These are phyloP conservation scores for Rhabdomys pumilio DNA, from an alignment of 2,797 vertebrate species.

Conservation along the genomic window DNA sequence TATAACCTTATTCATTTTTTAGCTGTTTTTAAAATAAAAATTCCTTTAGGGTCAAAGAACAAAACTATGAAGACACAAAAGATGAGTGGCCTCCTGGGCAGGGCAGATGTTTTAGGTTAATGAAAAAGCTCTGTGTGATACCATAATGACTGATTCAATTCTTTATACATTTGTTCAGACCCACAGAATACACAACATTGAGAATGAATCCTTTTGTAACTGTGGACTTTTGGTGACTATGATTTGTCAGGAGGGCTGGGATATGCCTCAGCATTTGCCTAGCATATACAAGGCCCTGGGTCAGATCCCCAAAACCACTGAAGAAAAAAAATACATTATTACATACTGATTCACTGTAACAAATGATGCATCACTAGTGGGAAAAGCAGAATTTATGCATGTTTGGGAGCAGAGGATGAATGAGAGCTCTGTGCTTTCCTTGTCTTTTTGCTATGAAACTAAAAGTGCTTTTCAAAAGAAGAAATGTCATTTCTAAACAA, in stretches of 20 bases:
- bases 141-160: not conserved
- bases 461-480: not conserved
- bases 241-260: not conserved
- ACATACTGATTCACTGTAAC: not conserved
- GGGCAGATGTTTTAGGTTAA: not conserved
- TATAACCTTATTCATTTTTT: not conserved
- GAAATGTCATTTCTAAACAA: not conserved
- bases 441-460: not conserved
- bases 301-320: not conserved
- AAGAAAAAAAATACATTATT: not conserved
- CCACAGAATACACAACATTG: not conserved
- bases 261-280: not conserved
- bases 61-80: not conserved
- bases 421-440: not conserved
- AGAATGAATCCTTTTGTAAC: not conserved
- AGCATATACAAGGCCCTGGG: not conserved
- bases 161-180: not conserved
- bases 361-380: not conserved
- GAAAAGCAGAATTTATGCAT: not conserved
- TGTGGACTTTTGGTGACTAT: not conserved
- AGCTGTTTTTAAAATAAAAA: not conserved
- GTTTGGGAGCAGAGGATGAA: not conserved
- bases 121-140: not conserved
- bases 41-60: not conserved
- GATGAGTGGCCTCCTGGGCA: not conserved